Evolutionary conservation across 1,140 invertebrate species (phyloP), one percentile per base, ranked within the genome.

Genomic region (Scaptomyza pallida): DNA sequence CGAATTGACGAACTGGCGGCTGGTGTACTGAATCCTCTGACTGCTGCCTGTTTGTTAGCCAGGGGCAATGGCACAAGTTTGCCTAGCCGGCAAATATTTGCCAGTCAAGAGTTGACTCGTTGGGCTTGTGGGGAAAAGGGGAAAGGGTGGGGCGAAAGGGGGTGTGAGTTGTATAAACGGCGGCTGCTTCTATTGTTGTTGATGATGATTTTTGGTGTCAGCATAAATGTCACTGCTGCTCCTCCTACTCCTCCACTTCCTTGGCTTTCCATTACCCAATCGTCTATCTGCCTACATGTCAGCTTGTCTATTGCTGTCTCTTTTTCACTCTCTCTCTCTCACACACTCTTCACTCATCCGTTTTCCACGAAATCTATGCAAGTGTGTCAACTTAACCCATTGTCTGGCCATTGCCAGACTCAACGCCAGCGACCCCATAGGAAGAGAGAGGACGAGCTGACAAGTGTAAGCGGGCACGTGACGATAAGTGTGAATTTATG

Each of bases 171-270:
- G 17, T 6, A 4, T 16, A 19, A 15, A 16, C 17, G 40, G 16
- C 21, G 3, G 9, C 16, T 41, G 43, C 30, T 44, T 45, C 44
- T 44, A 63, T 62, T 81, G 62, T 60, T 67, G 64, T 43, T 74
- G 73, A 64, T 61, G 79, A 82, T 82, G 74, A 82, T 74, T 83
- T 83, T 83, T 60, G 62, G 75, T 83, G 79, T 83, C 79, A 83
- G 79, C 79, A 83, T 83, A 83, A 83, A 82, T 70, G 79, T 82
- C 78, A 78, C 57, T 82, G 26, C 43, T 9, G 8, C 35, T 41
- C 21, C 43, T 19, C 17, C 21, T 12, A 19, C 12, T 9, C 17
- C 2, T 40, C 10, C 16, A 1, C 37, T 13, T 21, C 41, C 5
- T 35, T 35, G 57, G 9, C 26, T 30, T 30, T 30, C n/a, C n/a